Base-by-base conservation (phyloP, 1,140 invertebrate species). In the Conus betulinus region DNA sequence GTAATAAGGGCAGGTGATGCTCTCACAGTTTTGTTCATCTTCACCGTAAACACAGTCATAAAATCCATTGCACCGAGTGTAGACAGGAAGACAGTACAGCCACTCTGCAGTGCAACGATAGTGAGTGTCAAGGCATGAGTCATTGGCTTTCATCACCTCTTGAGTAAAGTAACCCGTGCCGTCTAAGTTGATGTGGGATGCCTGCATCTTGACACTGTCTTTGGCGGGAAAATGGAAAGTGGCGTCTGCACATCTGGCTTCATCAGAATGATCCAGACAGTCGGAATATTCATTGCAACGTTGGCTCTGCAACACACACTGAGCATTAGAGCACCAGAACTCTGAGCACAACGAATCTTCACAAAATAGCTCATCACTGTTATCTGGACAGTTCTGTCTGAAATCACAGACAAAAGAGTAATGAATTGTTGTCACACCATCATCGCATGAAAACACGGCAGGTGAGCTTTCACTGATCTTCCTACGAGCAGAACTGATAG, bases 51-150 rank as follows among this genome's bases (percentile, higher is more conserved):
- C 10, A 51, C 76, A 79, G 76, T 79, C 76, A 5, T 1, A 7
- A 10, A 79, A 27, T 13, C 76, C 76, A 27, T 79, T 79, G 39
- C 76, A 79, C 5, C 76, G 76, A 23, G 27, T 51, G 76, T 79
- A 79, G 76, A 27, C 76, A 27, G 76, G 76, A 23, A 79, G 76
- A 25, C 76, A 79, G 76, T 79, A 79, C 25, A 13, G 25, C 5
- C 39, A 53, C 11, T 79, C 52, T 20, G 20, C 6, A 8, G 84
- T 8, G 23, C 84, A 85, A 23, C 84, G 57, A 15, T 25, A 85
- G 63, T 85, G 84, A 25, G 84, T 85, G 57, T 39, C 25, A 5
- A 27, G 84, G 51, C 84, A 85, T 27, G 84, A 15, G 8, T 85
- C 63, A 8, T 23, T 8, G 1, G 63, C 20, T 10, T 5, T 52